Conservation (phyloP, 2,888 invertebrate genomes). For the Sericinus montela region DNA sequence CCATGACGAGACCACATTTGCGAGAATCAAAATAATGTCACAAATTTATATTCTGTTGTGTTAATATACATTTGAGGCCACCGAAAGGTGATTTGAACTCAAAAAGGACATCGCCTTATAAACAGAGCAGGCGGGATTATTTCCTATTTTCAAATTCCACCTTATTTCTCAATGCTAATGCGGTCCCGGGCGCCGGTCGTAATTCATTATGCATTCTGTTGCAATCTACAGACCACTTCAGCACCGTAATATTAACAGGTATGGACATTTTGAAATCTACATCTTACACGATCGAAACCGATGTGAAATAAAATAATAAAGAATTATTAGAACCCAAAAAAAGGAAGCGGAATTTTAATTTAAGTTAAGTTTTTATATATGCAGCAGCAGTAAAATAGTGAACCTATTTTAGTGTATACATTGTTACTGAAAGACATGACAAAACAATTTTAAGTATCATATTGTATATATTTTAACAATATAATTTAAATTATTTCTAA, state of each 20-base stretch:
- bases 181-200: slow-evolving; percentile 15
- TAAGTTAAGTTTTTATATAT: too few species aligned
- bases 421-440: too few species aligned
- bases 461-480: too few species aligned
- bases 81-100: slow-evolving; percentile 25
- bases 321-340: too few species aligned
- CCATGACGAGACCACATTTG: neutral
- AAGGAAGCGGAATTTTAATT: too few species aligned
- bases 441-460: too few species aligned
- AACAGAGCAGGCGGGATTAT: slow-evolving; percentile 19
- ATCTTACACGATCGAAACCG: neutral
- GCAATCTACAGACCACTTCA: slow-evolving; percentile 19
- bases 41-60: slow-evolving; percentile 6
- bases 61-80: slow-evolving; percentile 25
- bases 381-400: too few species aligned
- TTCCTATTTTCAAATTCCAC: slow-evolving; percentile 25
- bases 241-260: slow-evolving; percentile 13
- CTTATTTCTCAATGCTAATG: slow-evolving; percentile 24
- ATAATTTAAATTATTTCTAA: too few species aligned
- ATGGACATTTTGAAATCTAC: neutral
- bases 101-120: slow-evolving; percentile 22
- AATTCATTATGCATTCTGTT: slow-evolving; percentile 26
- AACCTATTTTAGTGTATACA: too few species aligned
- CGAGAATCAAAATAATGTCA: neutral
- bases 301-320: neutral